Evolutionary conservation across 2,888 invertebrate genomes (phyloP), one percentile per base, ranked within the genome.

Genomic region (Drosophila mimica): DNA sequence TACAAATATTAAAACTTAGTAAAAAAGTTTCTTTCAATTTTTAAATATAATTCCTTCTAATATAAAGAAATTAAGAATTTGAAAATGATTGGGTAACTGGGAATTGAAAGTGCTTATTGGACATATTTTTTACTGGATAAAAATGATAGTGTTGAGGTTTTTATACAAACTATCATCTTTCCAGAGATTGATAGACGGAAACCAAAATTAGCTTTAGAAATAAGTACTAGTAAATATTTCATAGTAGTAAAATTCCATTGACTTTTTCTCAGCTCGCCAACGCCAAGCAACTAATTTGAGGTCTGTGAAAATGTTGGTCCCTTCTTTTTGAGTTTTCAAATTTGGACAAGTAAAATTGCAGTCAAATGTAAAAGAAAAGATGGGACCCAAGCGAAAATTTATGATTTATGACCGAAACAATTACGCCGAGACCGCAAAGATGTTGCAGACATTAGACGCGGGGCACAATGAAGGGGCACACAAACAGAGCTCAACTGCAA

Each of bases 361-460:
- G 85, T 74, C 63, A 76, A 83, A 85, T 80, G 75, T 62, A 56
- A 75, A 57, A 71, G 65, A 81, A 89, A 78, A 81, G 81, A 78
- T 81, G 78, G 70, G 28, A 81, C 82, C 65, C 74, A 36, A 54
- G 82, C 79, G 82, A 81, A 89, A 89, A 88, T 76, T 67, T 89
- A 89, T 86, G 85, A 86, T 86, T 86, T 86, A 86, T 86, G 85
- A 88, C 73, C 78, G 56, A 74, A 87, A 85, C 88, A 86, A 86
- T 86, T 86, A 86, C 85, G 85, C 62, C 33, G 63, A 79, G 75
- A 69, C 80, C 71, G 70, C 82, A 72, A 75, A 89, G 89, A 89
- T 89, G 88, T 82, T 80, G 80, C 87, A 71, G 83, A 80, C 88
- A 83, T 83, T 83, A 82, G 84, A 74, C 68, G 51, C 33, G 57